These are phyloP conservation scores for Heliconius ethilla DNA, from an alignment of 2,888 invertebrate species.

Conservation along the genomic window DNA sequence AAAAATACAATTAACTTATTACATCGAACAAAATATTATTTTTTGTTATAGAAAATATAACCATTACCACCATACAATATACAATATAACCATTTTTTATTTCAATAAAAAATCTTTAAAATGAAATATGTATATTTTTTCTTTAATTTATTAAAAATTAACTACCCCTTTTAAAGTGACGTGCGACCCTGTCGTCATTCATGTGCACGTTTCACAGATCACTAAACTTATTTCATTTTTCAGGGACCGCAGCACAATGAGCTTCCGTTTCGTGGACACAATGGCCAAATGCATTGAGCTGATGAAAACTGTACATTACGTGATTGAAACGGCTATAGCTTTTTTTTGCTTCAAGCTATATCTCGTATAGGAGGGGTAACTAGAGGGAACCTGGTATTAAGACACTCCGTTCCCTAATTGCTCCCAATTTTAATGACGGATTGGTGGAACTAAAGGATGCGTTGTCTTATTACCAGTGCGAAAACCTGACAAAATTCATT, in stretches of 20 bases:
- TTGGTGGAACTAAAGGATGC: no score
- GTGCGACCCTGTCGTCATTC: slow-evolving; percentile 6
- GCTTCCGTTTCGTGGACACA: slow-evolving; percentile 20
- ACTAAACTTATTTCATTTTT: slow-evolving; percentile 22
- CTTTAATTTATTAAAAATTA: not conserved
- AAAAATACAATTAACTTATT: no score
- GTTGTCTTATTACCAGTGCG: no score
- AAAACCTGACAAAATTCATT: no score
- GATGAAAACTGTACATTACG: slow-evolving; percentile 21
- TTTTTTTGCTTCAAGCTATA: not conserved
- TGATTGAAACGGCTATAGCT: not conserved
- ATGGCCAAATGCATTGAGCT: slow-evolving; percentile 24
- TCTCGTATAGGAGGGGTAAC: not conserved
- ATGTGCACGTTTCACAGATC: slow-evolving; percentile 7
- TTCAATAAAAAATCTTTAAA: no score
- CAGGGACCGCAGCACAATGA: slow-evolving; percentile 19
- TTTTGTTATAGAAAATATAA: no score
- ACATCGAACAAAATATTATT: no score
- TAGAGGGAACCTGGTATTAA: not conserved
- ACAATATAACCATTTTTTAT: no score
- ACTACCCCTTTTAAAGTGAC: slow-evolving; percentile 7
- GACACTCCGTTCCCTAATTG: not conserved
- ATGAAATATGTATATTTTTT: not conserved
- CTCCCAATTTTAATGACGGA: no score
- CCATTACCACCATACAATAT: no score